A percentile compares a stretch with the other conserved stretches of the same genome.
Evolutionary conservation across 2,113 vertebrate species (phyloP).

Genomic region (Megaceryle maxima): DNA sequence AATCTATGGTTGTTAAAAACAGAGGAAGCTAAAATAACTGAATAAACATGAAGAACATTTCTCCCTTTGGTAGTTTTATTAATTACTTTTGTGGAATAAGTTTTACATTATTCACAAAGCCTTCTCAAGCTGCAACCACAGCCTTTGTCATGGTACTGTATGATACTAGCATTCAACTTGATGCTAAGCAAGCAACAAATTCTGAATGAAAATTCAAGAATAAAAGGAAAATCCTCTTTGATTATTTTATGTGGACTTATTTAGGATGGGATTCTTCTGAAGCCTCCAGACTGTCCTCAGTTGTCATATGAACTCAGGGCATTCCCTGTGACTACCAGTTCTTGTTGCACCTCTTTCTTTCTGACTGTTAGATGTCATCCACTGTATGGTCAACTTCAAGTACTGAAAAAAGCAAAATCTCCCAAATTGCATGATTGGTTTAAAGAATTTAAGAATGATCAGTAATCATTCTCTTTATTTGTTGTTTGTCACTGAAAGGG

Average conservation of each 20-base stretch:
- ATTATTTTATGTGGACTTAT: neutral
- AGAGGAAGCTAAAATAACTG: slow-evolving; percentile 19
- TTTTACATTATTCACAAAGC: slow-evolving; percentile 13
- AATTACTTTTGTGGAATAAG: neutral
- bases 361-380: neutral
- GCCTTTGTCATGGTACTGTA: neutral
- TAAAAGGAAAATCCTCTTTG: slow-evolving; percentile 27
- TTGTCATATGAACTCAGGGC: neutral
- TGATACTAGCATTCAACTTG: neutral
- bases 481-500: neutral
- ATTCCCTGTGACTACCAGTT: neutral
- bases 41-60: slow-evolving; percentile 20
- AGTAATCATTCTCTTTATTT: neutral
- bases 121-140: neutral
- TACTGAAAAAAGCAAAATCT: neutral
- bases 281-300: neutral
- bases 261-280: neutral
- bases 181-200: neutral
- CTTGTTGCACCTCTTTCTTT: neutral
- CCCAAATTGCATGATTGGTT: neutral
- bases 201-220: slow-evolving; percentile 10
- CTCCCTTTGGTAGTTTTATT: neutral
- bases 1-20: neutral
- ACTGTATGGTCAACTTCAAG: neutral
- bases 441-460: neutral